Evolutionary conservation across 2,113 vertebrate genomes (phyloP), one percentile per base, ranked within the genome.

Genomic region (Lycaon pictus): DNA sequence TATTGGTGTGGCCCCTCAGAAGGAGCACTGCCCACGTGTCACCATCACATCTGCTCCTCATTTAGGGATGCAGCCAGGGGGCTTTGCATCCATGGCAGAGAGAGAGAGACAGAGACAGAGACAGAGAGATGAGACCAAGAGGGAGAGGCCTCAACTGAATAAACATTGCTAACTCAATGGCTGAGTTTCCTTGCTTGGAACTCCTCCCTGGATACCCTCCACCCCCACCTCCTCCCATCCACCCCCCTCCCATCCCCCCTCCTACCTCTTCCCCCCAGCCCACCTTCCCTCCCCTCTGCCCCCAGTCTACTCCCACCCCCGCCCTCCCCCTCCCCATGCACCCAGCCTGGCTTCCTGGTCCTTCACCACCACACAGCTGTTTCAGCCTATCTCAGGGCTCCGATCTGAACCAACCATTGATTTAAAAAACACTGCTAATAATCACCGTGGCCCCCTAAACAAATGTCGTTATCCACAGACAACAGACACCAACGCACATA

Each of bases 361-460:
- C 56, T 25, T 23, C 80, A 60, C 63, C 48, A 23, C 20, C 27
- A 58, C 9, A 67, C 65, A 79, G 81, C 92, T 92, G 53, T 90
- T 56, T 85, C n/a, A 55, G 0, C 58, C 74, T 37, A 81, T 23
- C 88, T 53, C 29, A 5, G 32, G 53, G 63, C 63, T 93, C 94
- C 60, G 51, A 16, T 76, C 53, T 19, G 63, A 91, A 87, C 53
- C 71, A 51, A 60, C 13, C 76, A 88, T 72, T 88, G 69, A 37
- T 86, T 94, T 94, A 60, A 43, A 86, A 89, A 96, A 84, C 76
- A 85, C 16, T 69, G 74, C 80, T 89, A 76, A 76, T 72, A 96
- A 97, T 58, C 69, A 53, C 3, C 0, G 11, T 37, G 43, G 53
- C 51, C 74, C 69, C 95, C 92, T 74, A 93, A 95, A 91, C 80